Base-by-base conservation (phyloP, 37 sponge, comb jelly and placozoan genomes). In the Geodia barretti region DNA sequence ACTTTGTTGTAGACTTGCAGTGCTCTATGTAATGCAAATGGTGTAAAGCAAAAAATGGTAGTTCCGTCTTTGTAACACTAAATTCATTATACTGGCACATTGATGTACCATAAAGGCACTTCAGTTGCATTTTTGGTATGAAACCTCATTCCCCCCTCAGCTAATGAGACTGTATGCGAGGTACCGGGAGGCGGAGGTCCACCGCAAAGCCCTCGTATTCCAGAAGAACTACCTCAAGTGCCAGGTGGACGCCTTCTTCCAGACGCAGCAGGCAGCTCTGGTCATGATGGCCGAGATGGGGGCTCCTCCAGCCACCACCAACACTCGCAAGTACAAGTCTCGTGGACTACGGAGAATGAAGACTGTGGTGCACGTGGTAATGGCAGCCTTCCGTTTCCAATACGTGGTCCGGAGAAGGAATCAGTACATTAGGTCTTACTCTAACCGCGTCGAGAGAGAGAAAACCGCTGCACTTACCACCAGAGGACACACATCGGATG, bases 201-300 rank as follows among this genome's bases (percentile, higher is more conserved):
- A 72, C 39, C 74, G 89, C 41, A 84, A 84, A 33, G 64, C 80
- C 4, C 68, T 89, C 1, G 70, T 89, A 0, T 84, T 84, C 69
- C 90, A 89, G 54, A 89, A 89, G 76, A 47, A 41, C 30, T 89
- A 89, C 54, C 76, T 89, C 1, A 39, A 77, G 24, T 76, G 80
- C 54, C 80, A 89, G 39, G 31, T 84, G 61, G 85, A 89, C 61
- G 85, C 90, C 20, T 89, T 84, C 73, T 89, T 74, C 29, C 90
- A 89, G 43, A 89, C 90, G 0, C 75, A 84, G 37, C 85, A 89
- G 58, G 80, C 80, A 20, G 76, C 85, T 24, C 81, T 89, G 8
- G 37, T 75, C 29, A 79, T 89, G 85, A 40, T 89, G 72, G 75
- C 75, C 8, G 90, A 89, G 23, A 89, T 89, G 90, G 90, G 90